phyloP scores from a whole-genome alignment of 1,140 invertebrate genomes.

The Elymnias hypermnestra region DNA sequence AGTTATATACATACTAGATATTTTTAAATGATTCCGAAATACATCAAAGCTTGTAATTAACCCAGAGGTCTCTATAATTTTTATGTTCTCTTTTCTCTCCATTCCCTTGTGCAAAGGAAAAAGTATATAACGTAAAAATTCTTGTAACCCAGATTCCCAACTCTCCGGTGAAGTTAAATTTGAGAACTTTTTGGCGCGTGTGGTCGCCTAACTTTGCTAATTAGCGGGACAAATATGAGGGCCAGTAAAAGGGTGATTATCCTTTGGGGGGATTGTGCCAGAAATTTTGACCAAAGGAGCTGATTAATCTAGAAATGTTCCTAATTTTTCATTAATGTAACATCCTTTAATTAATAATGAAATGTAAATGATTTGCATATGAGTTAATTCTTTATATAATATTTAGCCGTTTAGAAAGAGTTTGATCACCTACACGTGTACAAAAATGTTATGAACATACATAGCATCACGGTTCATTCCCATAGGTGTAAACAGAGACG shows the following conservation, averaged over 20 bases:
- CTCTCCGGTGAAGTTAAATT: slow-evolving; percentile 6
- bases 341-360: too few species aligned
- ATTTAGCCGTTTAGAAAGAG: too few species aligned
- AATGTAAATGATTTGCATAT: too few species aligned
- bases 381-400: too few species aligned
- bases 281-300: slow-evolving; percentile 1
- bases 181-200: slow-evolving; percentile 11
- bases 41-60: neutral
- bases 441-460: too few species aligned
- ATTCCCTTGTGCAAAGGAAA: neutral
- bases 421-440: too few species aligned
- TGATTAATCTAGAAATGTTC: neutral
- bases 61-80: neutral
- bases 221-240: slow-evolving; percentile 27
- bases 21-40: neutral
- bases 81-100: neutral
- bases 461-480: too few species aligned
- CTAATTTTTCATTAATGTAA: neutral
- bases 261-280: neutral
- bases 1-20: too few species aligned
- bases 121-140: neutral
- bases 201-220: slow-evolving; percentile 34
- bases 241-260: slow-evolving; percentile 5
- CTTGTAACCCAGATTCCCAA: slow-evolving; percentile 3
- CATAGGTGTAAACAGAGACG: too few species aligned